phyloP scores from a whole-genome alignment of 2,888 invertebrate genomes.

The Deilephila elpenor region DNA sequence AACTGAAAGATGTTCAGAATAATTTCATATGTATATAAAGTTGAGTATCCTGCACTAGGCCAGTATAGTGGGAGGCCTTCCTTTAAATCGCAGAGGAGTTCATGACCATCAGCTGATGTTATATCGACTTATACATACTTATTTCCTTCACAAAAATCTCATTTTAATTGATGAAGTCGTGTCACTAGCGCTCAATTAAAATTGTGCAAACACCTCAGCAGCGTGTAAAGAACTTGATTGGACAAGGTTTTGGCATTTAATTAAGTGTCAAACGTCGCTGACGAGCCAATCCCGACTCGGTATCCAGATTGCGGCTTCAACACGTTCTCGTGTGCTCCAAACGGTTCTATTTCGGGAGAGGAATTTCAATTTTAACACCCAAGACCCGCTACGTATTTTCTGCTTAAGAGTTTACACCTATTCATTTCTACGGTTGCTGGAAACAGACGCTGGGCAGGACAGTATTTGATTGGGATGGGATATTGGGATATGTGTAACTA shows the following conservation, averaged over 20 bases:
- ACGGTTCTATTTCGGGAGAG: slow-evolving; percentile 12
- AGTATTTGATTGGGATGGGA: background rate
- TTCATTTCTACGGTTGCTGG: background rate
- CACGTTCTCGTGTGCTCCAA: background rate
- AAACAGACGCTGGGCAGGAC: background rate
- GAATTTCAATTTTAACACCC: slow-evolving; percentile 3
- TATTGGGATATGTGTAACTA: too few relatives aligned
- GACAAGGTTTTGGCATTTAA: slow-evolving; percentile 15
- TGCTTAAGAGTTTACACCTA: background rate
- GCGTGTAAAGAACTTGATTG: slow-evolving; percentile 12
- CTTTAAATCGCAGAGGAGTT: too few relatives aligned
- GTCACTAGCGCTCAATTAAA: background rate
- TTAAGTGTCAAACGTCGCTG: slow-evolving; percentile 25
- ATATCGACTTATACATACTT: background rate
- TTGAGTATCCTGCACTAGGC: too few relatives aligned
- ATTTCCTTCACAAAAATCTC: background rate
- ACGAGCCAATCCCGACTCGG: slow-evolving; percentile 18
- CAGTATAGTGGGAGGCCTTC: too few relatives aligned
- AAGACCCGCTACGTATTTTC: background rate
- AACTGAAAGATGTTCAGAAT: too few relatives aligned
- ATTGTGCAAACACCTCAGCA: background rate
- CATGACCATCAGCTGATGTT: too few relatives aligned
- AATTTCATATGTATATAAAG: too few relatives aligned
- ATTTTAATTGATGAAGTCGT: background rate
- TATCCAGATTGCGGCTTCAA: slow-evolving; percentile 14